Conservation (phyloP, 2,888 invertebrate species). For the Acanthacorydalis orientalis region DNA sequence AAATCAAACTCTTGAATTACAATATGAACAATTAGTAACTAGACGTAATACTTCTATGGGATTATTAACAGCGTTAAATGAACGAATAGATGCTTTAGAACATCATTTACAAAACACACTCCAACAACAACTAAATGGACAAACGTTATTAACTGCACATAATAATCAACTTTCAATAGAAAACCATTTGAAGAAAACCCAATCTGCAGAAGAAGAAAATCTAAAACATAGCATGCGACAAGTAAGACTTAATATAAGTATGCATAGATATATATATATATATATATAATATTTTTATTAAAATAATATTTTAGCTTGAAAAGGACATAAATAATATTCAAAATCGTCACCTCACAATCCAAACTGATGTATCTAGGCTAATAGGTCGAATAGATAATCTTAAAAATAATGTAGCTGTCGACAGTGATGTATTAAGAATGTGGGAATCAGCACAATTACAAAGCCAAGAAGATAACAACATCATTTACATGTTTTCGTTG, state of each 20-base stretch:
- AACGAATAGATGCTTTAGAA: constrained; percentile 25
- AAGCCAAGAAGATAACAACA: constrained; percentile 46
- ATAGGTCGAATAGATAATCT: constrained; percentile 42
- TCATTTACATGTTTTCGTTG: constrained; percentile 55
- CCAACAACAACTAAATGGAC: constrained; percentile 35
- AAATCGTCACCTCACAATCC: constrained; percentile 30
- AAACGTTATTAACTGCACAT: constrained; percentile 45
- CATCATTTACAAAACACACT: constrained; percentile 34
- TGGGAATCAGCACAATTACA: constrained; percentile 56
- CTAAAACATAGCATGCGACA: too few relatives aligned
- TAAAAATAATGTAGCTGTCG: constrained; percentile 50
- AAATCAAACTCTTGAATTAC: constrained; percentile 38
- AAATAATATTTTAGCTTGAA: constrained; percentile 22
- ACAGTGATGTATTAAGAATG: constrained; percentile 45
- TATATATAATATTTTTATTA: too few relatives aligned
- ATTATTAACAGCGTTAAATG: constrained; percentile 25
- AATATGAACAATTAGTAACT: constrained; percentile 32
- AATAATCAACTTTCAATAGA: constrained; percentile 52
- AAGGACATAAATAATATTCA: constrained; percentile 29
- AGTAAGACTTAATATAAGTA: too few relatives aligned
- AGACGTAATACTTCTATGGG: constrained; percentile 29
- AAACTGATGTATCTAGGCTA: constrained; percentile 26
- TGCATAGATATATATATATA: too few relatives aligned
- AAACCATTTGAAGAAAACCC: constrained; percentile 23
- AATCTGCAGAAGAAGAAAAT: constrained; percentile 19